Evolutionary conservation across 1,140 invertebrate species (phyloP).

Genomic region (Dreissena rostriformis): DNA sequence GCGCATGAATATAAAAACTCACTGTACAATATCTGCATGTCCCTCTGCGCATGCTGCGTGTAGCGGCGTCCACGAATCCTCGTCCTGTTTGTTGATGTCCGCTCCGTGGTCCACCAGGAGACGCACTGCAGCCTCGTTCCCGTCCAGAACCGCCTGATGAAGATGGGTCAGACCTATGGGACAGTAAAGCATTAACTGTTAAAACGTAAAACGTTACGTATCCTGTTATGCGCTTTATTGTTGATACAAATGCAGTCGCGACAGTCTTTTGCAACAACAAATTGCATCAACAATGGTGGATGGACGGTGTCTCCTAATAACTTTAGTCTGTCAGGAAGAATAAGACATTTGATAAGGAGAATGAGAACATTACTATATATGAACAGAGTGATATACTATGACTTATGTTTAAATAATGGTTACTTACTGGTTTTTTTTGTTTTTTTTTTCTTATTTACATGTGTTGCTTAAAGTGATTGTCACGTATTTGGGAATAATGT

Average conservation of each 20-base stretch:
- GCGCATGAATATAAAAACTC: constrained; percentile 12
- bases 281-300: too few species aligned
- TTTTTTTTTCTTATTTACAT: too few species aligned
- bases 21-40: constrained; percentile 77
- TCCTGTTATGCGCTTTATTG: neutral
- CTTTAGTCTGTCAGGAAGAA: too few species aligned
- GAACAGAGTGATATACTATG: too few species aligned
- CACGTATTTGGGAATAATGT: too few species aligned
- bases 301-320: too few species aligned
- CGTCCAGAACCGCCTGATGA: constrained; percentile 79
- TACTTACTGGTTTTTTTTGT: too few species aligned
- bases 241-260: neutral
- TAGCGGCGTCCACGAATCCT: constrained; percentile 79
- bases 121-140: constrained; percentile 73
- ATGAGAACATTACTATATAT: too few species aligned
- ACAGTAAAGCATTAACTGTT: constrained; percentile 14
- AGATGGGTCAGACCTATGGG: constrained; percentile 80
- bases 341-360: too few species aligned
- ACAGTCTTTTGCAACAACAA: too few species aligned
- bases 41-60: constrained; percentile 80
- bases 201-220: neutral
- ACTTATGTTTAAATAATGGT: too few species aligned
- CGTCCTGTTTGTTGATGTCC: constrained; percentile 78
- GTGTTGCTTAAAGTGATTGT: too few species aligned
- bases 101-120: constrained; percentile 77